Percentiles rank a stretch among this genome's conserved stretches.
These are phyloP conservation scores for Tachypleus tridentatus DNA, from an alignment of 1,140 invertebrate species.

Conservation along the genomic window DNA sequence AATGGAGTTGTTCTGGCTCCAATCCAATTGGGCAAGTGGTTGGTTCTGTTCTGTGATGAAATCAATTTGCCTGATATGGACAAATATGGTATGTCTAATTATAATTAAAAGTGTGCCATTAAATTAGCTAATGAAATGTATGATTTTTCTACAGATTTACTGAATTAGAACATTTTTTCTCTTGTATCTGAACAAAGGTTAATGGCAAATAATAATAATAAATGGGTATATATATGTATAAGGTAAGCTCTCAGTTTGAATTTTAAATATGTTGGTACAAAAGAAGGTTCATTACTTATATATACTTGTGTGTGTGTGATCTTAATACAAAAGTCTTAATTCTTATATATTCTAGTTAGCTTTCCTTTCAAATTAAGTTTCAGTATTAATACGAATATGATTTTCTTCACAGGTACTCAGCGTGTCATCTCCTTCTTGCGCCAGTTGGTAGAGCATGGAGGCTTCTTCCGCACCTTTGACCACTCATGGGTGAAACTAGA, in stretches of 20 bases:
- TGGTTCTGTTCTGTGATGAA: conserved; percentile 99
- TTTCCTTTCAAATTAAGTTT: too few species aligned
- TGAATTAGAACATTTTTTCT: too few species aligned
- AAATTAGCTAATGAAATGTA: not conserved
- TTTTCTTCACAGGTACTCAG: conserved; percentile 55
- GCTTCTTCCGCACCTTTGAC: conserved; percentile 75
- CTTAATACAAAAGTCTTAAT: too few species aligned
- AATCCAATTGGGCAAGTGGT: conserved; percentile 94
- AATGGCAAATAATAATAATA: too few species aligned
- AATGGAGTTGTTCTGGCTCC: conserved; percentile 93
- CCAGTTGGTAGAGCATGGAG: conserved; percentile 88
- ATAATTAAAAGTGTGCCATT: conserved; percentile 1
- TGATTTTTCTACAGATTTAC: not conserved
- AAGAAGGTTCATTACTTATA: too few species aligned
- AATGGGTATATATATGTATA: too few species aligned
- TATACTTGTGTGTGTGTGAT: too few species aligned
- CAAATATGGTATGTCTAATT: conserved; percentile 55
- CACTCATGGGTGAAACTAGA: conserved; percentile 95
- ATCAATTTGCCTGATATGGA: conserved; percentile 99
- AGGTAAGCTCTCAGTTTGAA: too few species aligned
- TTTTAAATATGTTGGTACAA: too few species aligned
- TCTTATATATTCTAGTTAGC: too few species aligned
- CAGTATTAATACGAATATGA: not conserved
- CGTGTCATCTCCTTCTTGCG: conserved; percentile 96
- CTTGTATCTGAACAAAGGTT: too few species aligned